Evolutionary conservation across 2,888 invertebrate species (phyloP), one percentile per base, ranked within the genome.

Genomic region (Candidula unifasciata): DNA sequence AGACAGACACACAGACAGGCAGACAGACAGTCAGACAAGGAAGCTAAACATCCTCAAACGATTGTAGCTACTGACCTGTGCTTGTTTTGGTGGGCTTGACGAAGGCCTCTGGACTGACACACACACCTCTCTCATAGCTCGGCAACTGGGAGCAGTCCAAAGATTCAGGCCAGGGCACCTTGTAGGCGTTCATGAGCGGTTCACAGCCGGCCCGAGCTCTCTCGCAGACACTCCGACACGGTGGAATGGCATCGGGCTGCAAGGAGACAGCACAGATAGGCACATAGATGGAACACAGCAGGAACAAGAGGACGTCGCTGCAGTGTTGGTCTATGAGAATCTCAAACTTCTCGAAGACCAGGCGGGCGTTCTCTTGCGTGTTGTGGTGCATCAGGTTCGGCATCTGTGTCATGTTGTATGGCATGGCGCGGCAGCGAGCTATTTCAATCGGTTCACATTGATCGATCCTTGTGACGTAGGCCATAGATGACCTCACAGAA

Each of bases 341-440:
- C 74, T 90, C 89, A 83, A 90, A 92, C 77, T 91, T 91, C 85
- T 91, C 90, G 54, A 92, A 89, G 35, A 90, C 90, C 57, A 92
- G 88, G 10, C 88, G 86, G 37, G 92, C 92, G 87, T 92, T 92
- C 86, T 90, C 89, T 83, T 92, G 93, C 0, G 91, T 91, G 85
- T 90, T 91, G 84, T 93, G 93, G 78, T 91, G 89, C 35, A 92
- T 84, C 57, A 91, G 88, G 84, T 93, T 93, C 8, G 93, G 93
- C 92, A 92, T 92, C 76, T 90, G 87, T 0, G 93, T 93, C 90
- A 92, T 89, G 86, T 92, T 92, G 86, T 92, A 93, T 13, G 91
- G 91, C 92, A 93, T 92, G 30, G 88, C 85, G 27, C 89, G 87
- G 73, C 92, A 92, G 88, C 91, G 86, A 0, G 92, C 91, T 21